Conservation (phyloP, 1,140 invertebrate species). For the Drosophila ohnishii region DNA sequence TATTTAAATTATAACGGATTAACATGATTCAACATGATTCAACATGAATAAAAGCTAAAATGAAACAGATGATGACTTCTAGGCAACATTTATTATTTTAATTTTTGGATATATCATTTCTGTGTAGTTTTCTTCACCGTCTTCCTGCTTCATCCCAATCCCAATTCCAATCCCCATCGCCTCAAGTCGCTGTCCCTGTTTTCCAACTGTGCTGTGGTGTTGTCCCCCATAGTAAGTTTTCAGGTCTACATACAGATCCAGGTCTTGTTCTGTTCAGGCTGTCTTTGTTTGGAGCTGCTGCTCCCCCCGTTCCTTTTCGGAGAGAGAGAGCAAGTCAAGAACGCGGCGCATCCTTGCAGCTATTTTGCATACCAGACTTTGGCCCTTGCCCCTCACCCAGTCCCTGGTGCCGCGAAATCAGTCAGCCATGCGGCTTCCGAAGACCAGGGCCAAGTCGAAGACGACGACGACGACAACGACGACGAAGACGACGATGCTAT, state of each 20-base stretch:
- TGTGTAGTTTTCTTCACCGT: slow-evolving; percentile 16
- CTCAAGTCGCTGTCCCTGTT: slow-evolving; percentile 22
- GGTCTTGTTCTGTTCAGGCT: slow-evolving; percentile 30
- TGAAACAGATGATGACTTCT: neutral
- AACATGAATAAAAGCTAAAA: too few species aligned
- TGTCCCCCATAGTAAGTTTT: slow-evolving; percentile 8
- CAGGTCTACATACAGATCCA: slow-evolving; percentile 32
- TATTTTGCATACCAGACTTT: slow-evolving; percentile 78
- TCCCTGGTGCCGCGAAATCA: slow-evolving; percentile 48
- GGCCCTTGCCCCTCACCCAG: slow-evolving; percentile 6
- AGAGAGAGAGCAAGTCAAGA: slow-evolving; percentile 38
- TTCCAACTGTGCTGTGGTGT: slow-evolving; percentile 21
- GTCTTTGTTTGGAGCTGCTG: slow-evolving; percentile 31
- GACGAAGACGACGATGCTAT: slow-evolving; percentile 68
- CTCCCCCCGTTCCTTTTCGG: neutral
- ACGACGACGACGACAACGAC: neutral
- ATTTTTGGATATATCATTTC: neutral
- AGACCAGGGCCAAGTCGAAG: slow-evolving; percentile 31
- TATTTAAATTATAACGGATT: neutral
- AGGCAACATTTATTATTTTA: too few species aligned
- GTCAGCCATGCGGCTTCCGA: slow-evolving; percentile 75
- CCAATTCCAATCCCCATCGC: slow-evolving; percentile 9
- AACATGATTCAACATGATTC: too few species aligned
- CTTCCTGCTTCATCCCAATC: slow-evolving; percentile 8
- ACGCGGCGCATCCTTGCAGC: slow-evolving; percentile 72